Evolutionary conservation across 2,888 invertebrate species (phyloP), one percentile per base, ranked within the genome.

Genomic region (Eustalomyia histrio): DNA sequence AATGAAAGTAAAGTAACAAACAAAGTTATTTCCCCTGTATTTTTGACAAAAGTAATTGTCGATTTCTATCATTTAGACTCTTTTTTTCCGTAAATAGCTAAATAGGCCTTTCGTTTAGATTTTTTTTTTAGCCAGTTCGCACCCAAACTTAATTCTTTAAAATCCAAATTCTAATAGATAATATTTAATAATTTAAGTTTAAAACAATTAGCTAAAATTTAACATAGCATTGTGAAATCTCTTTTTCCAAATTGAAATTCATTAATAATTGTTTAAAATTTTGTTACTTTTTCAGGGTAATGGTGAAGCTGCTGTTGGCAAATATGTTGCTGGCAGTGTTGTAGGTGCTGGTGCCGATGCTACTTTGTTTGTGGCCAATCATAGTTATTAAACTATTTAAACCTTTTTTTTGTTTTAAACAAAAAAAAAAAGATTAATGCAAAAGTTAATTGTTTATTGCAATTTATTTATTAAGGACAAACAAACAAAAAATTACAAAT

Each of bases 321-420:
- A 97, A 92, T 99, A 99, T 92, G 92, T 93, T 84, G 94, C 95
- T 53, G 99, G 99, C 88, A 96, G 96, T 83, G 95, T 95, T 24
- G 92, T 93, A 88, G 97, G 98, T 89, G 94, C 94, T 89, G 98
- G 97, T 85, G 98, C 95, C 68, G 96, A 94, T 3, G 93, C 96
- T 86, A 95, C 95, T 83, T 94, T 99, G 85, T 99, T 98, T 92
- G 95, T 99, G 86, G 97, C 97, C 87, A 96, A 99, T 92, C 99
- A 99, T 91, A 96, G 97, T 85, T 99, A 99, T 91, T 99, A 97
- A 93, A 89, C 39, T 58, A 71, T 65, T 50, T 33, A 64, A 29
- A 29, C 35, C 21, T 6, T 7, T 53, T 43, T 47, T 33, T 17
- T 39, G 10, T 39, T 68, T 43, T 43, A 8, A 73, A 65, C 79